Conservation (phyloP, 2,888 invertebrate genomes). For the Hirtodrosophila cameraria region DNA sequence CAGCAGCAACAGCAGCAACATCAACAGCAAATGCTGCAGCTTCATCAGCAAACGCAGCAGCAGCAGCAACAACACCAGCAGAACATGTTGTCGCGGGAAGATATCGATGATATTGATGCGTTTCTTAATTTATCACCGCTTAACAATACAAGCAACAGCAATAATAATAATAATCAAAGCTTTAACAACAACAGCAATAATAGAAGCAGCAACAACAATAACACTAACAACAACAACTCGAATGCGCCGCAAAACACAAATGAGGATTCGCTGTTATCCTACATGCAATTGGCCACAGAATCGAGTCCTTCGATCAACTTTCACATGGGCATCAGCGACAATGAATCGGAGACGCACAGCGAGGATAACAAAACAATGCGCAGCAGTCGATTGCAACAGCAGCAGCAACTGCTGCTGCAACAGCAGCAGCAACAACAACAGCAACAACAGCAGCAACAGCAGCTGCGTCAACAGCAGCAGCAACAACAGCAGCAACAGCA, state of each 20-base stretch:
- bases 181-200: conserved; percentile 27
- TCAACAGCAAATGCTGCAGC: conserved; percentile 45
- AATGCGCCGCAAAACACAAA: conserved; percentile 65
- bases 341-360: conserved; percentile 74
- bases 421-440: conserved; percentile 48
- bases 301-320: conserved; percentile 80
- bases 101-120: conserved; percentile 81
- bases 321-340: conserved; percentile 81
- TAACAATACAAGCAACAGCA: conserved; percentile 37
- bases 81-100: conserved; percentile 71
- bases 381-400: conserved; percentile 49
- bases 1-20: conserved; percentile 55
- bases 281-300: conserved; percentile 82
- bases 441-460: conserved; percentile 30
- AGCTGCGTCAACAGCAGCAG: conserved; percentile 48
- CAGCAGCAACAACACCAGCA: conserved; percentile 63
- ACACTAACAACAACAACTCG: conserved; percentile 48
- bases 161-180: conserved; percentile 26
- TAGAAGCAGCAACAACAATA: conserved; percentile 17
- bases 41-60: conserved; percentile 60
- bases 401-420: conserved; percentile 41
- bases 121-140: conserved; percentile 81
- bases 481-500: conserved; percentile 35
- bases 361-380: conserved; percentile 71
- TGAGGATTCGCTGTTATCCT: conserved; percentile 82